phyloP scores from a whole-genome alignment of 1,140 invertebrate species.

The Fopius arisanus region DNA sequence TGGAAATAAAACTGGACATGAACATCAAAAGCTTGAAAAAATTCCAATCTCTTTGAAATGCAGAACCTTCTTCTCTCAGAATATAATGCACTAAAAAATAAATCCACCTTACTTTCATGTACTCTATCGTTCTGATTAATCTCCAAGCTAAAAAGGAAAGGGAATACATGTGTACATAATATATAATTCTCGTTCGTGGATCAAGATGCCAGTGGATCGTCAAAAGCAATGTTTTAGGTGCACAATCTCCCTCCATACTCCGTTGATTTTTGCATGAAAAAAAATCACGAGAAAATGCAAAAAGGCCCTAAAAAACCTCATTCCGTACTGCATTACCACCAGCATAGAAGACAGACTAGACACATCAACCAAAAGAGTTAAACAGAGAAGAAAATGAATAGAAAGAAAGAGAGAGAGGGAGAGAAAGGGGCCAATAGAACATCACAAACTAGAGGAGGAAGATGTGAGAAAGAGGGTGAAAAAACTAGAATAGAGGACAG shows the following conservation, averaged over 20 bases:
- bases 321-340: constrained; percentile 56
- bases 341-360: neutral
- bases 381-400: neutral
- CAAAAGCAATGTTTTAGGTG: neutral
- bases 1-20: too few relatives aligned
- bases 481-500: constrained; percentile 34
- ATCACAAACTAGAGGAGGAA: constrained; percentile 32
- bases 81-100: neutral
- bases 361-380: neutral
- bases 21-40: too few relatives aligned
- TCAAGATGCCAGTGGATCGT: constrained; percentile 12
- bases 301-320: constrained; percentile 63
- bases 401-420: too few relatives aligned
- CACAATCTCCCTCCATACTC: neutral
- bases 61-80: too few relatives aligned
- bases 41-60: too few relatives aligned
- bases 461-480: constrained; percentile 45
- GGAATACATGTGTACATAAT: neutral
- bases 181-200: constrained; percentile 10
- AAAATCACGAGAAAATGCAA: constrained; percentile 49
- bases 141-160: neutral
- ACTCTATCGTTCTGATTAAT: constrained; percentile 9
- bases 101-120: neutral
- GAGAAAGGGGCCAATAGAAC: neutral
- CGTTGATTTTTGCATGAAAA: neutral